Base-by-base conservation (phyloP, 2,888 invertebrate species). In the Mythimna ferrago region DNA sequence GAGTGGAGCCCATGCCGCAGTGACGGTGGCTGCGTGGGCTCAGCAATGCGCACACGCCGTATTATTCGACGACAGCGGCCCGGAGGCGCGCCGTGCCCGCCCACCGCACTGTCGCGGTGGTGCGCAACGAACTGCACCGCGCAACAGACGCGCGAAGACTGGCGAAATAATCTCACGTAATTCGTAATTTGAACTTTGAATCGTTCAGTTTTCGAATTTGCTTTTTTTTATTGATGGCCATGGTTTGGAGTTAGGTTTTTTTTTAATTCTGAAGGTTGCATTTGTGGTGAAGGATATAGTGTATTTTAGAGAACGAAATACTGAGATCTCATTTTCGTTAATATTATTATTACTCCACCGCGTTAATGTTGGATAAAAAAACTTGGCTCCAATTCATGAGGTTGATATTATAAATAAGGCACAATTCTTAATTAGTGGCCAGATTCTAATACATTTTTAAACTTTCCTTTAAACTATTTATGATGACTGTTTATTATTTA, bases 11-110 rank as follows among this genome's bases (percentile, higher is more conserved):
- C 97, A 11, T 99, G 99, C 96, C 98, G 98, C 94, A 98, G 98
- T 90, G 98, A 98, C 68, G 99, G 99, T 91, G 99, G 99, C 81
- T 99, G 99, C 86, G 98, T 99, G 78, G 99, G 99, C 38, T 98
- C 98, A 89, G 98, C 98, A 93, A 97, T 98, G 92, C 97, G 99
- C 87, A 97, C 97, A 85, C 97, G 99, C 79, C 97, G 97, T 86
- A 97, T 99, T 71, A 94, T 98, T 83, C 97, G 98, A 87, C 97
- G 98, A 86, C 97, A 98, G 71, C 97, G 98, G 77, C 97, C 98
- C 19, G 98, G 98, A 19, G 99, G 99, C 14, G 96, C 97, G 44
- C 97, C 97, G 9, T 99, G 99, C 95, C 98, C 98, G 9, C 98
- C 98, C 16, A 97, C 99, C 71, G 97, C 98, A 82, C 98, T 98